These are phyloP conservation scores for Zhuqinia jingwanae DNA, from an alignment of 2,888 invertebrate species.

Conservation along the genomic window DNA sequence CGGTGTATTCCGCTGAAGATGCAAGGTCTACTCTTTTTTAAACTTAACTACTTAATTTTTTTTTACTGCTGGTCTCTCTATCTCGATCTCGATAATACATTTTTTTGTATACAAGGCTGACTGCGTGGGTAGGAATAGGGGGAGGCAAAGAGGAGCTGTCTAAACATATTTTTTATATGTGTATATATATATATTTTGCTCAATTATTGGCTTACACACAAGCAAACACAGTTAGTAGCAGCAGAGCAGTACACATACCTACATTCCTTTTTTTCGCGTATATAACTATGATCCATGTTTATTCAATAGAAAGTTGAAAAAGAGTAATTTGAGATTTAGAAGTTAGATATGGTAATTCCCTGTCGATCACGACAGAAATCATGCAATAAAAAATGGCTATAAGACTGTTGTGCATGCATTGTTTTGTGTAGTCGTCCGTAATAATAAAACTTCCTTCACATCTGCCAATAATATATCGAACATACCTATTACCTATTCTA, in stretches of 20 bases:
- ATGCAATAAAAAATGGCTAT: too few relatives aligned
- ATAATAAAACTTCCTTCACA: too few relatives aligned
- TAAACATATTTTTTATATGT: background rate
- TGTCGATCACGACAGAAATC: background rate
- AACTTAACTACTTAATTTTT: background rate
- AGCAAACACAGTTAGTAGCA: too few relatives aligned
- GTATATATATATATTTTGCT: too few relatives aligned
- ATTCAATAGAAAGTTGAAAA: conserved; percentile 55
- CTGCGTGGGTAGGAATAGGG: background rate
- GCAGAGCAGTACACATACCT: too few relatives aligned
- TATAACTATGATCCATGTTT: too few relatives aligned
- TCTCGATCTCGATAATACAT: conserved; percentile 8
- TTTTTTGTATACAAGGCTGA: conserved; percentile 24
- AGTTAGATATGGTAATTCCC: background rate
- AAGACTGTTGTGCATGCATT: background rate
- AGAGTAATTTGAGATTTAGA: background rate
- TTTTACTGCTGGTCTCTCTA: background rate
- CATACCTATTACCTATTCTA: too few relatives aligned
- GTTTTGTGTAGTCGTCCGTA: background rate
- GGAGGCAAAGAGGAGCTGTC: background rate
- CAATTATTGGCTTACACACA: background rate
- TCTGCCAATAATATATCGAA: too few relatives aligned
- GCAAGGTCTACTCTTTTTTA: background rate
- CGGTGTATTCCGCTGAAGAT: background rate
- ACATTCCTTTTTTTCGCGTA: background rate